Percentiles rank a stretch among this genome's conserved stretches.
Evolutionary conservation across 2,888 invertebrate species (phyloP).

Genomic region (Carpatolechia fugitivella): DNA sequence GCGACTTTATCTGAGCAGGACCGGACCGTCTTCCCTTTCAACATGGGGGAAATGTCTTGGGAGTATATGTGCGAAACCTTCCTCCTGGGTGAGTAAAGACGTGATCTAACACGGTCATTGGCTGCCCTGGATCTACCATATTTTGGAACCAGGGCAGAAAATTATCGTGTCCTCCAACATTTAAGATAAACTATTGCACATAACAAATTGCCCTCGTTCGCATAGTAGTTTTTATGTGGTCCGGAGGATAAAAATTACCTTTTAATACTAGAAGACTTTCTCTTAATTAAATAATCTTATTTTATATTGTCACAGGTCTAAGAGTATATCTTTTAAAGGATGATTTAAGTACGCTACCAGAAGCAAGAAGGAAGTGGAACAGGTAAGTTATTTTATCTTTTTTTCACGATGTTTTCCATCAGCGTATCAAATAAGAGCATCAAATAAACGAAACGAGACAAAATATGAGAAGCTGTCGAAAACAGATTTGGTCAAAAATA

Average conservation of each 20-base stretch:
- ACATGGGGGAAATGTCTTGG: slow-evolving; percentile 87
- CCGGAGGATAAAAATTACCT: no score
- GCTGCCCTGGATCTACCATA: no score
- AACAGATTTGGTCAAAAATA: no score
- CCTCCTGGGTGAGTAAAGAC: slow-evolving; percentile 52
- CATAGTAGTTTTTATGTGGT: background rate
- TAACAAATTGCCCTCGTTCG: background rate
- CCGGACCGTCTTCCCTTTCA: slow-evolving; percentile 84
- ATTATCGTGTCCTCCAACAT: no score
- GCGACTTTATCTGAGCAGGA: slow-evolving; percentile 78
- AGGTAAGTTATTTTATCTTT: slow-evolving; percentile 44
- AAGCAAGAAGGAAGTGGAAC: slow-evolving; percentile 81
- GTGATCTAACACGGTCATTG: background rate
- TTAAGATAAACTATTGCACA: no score
- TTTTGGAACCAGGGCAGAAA: no score
- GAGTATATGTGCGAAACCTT: slow-evolving; percentile 70
- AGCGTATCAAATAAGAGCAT: background rate
- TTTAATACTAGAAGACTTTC: no score
- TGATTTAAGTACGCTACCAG: slow-evolving; percentile 85
- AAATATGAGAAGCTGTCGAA: no score
- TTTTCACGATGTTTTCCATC: background rate
- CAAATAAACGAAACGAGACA: background rate
- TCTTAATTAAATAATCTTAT: background rate
- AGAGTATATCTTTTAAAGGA: slow-evolving; percentile 90
- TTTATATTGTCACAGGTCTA: slow-evolving; percentile 79